Conservation (phyloP, 2,888 invertebrate species). For the Papilio demoleus region DNA sequence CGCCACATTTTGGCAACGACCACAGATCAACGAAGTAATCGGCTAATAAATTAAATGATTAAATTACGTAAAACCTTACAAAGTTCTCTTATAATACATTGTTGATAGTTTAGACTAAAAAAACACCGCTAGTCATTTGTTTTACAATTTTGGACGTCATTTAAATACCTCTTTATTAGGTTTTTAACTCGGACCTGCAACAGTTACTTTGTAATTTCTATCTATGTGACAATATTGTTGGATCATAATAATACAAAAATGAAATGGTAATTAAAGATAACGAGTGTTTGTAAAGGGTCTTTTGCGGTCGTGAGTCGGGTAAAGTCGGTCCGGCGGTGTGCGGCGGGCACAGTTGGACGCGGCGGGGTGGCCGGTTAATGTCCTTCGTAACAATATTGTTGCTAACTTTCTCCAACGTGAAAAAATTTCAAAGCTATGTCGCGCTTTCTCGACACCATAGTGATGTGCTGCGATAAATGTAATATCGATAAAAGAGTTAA, state of each 20-base stretch:
- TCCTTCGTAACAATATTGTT: constrained; percentile 44
- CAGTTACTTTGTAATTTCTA: not conserved
- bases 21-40: constrained; percentile 50
- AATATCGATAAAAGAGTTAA: not conserved
- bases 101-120: too few relatives aligned
- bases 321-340: not conserved
- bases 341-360: not conserved
- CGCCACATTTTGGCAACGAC: constrained; percentile 70
- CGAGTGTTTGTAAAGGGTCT: constrained; percentile 22
- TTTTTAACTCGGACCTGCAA: not conserved
- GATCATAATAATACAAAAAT: constrained; percentile 10
- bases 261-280: constrained; percentile 34
- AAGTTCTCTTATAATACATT: not conserved
- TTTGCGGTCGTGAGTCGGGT: constrained; percentile 20
- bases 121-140: too few relatives aligned
- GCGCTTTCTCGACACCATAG: constrained; percentile 46
- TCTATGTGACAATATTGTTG: not conserved
- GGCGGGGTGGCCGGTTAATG: not conserved
- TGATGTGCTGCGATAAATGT: constrained; percentile 43
- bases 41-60: constrained; percentile 50
- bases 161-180: too few relatives aligned
- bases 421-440: constrained; percentile 47
- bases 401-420: constrained; percentile 47
- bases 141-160: too few relatives aligned
- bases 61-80: not conserved